Conservation (phyloP, 1,140 invertebrate species). For the Rhyacophila brunnea region DNA sequence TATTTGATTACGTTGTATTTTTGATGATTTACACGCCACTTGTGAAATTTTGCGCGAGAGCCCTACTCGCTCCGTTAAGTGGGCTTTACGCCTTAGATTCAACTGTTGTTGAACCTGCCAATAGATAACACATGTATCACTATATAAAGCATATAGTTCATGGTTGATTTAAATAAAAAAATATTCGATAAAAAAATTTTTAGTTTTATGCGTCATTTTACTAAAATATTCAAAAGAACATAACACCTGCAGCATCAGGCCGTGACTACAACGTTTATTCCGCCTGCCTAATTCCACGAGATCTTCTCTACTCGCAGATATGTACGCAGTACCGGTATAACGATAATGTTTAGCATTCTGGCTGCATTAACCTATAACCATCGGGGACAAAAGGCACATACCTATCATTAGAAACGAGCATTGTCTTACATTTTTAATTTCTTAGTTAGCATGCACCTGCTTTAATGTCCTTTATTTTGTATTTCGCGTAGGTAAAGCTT, state of each 20-base stretch:
- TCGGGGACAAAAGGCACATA: slow-evolving; percentile 17
- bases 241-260: slow-evolving; percentile 6
- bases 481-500: background rate
- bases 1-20: too few relatives aligned
- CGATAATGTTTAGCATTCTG: slow-evolving; percentile 18
- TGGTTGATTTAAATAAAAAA: too few relatives aligned
- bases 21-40: too few relatives aligned
- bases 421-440: slow-evolving; percentile 33
- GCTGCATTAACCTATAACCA: slow-evolving; percentile 19
- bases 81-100: too few relatives aligned
- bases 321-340: slow-evolving; percentile 9
- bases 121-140: too few relatives aligned
- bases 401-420: slow-evolving; percentile 21
- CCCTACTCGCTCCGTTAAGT: too few relatives aligned
- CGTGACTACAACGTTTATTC: background rate
- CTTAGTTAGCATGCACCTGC: slow-evolving; percentile 25
- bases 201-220: too few relatives aligned
- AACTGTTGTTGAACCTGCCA: too few relatives aligned
- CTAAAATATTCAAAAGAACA: background rate
- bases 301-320: background rate
- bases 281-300: slow-evolving; percentile 4
- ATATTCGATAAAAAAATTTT: too few relatives aligned
- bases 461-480: slow-evolving; percentile 20
- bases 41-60: too few relatives aligned
- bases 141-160: too few relatives aligned